A percentile compares a stretch with the other conserved stretches of the same genome.
These are phyloP conservation scores for Drosophila falleni DNA, from an alignment of 2,888 invertebrate species.

Conservation along the genomic window DNA sequence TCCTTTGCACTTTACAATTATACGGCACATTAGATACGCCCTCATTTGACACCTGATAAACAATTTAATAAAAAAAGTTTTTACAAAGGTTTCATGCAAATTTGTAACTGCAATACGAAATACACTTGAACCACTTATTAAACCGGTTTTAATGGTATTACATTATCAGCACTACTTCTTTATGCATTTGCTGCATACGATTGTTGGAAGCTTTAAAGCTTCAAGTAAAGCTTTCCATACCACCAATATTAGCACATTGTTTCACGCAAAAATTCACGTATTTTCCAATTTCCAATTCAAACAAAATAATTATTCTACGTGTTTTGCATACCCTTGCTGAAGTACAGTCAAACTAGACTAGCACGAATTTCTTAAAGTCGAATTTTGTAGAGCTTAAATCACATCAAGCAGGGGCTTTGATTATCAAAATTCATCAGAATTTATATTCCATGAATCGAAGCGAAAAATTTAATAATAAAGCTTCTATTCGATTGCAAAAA, in stretches of 20 bases:
- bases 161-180: neutral
- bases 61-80: neutral
- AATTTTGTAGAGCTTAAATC: neutral
- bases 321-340: neutral
- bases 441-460: neutral
- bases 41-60: constrained; percentile 7
- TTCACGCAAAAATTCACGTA: neutral
- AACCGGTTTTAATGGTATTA: neutral
- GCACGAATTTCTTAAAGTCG: neutral
- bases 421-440: neutral
- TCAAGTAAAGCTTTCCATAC: neutral
- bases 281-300: neutral
- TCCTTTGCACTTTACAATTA: neutral
- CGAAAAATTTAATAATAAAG: no score
- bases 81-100: neutral
- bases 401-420: neutral
- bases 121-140: constrained; percentile 1
- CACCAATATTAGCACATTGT: neutral
- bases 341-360: neutral
- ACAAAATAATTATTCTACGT: neutral
- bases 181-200: neutral
- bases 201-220: neutral
- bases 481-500: neutral
- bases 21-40: constrained; percentile 9
- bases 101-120: neutral